Base-by-base conservation (phyloP, 2,113 vertebrate species). In the Erythrocebus patas region DNA sequence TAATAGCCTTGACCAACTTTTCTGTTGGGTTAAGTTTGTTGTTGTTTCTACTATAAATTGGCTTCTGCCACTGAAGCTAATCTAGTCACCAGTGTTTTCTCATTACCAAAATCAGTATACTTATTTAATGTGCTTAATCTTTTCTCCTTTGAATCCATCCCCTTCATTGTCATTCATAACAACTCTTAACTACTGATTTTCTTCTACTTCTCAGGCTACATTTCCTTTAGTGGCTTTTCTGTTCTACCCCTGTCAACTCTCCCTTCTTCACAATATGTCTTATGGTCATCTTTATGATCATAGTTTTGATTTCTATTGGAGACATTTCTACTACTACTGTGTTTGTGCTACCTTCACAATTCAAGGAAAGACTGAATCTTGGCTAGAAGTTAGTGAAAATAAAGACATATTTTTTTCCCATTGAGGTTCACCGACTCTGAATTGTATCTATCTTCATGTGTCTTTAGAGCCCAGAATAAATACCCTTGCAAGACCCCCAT, bases 31-130 rank as follows among this genome's bases (percentile, higher is more conserved):
- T 92, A 5, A 76, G 11, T 90, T 76, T 81, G 55, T 57, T 75
- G 32, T 64, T 38, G 57, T 35, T 92, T 91, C 86, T 75, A 83
- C 35, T 95, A 6, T 86, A 81, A 64, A 85, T 72, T 93, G 73
- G 7, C 72, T 80, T 92, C 72, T 93, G 16, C 93, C 55, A 89
- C 35, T 70, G 68, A 96, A 95, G 64, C 61, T 52, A 80, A 57
- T 68, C 61, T 52, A 70, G n/a, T 75, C 50, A 66, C 13, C 83
- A 43, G 2, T 78, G 20, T 84, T 22, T 89, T 35, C 70, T 89
- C 30, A 83, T 72, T 92, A n/a, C 68, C 23, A 38, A 86, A 81
- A 76, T 72, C 20, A 79, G 5, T 86, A 18, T 45, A 75, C 20
- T 79, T 88, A 90, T 55, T 95, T 96, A 80, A 88, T n/a, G 27